Conservation (phyloP, 2,888 invertebrate genomes). For the Synanthedon myopaeformis region DNA sequence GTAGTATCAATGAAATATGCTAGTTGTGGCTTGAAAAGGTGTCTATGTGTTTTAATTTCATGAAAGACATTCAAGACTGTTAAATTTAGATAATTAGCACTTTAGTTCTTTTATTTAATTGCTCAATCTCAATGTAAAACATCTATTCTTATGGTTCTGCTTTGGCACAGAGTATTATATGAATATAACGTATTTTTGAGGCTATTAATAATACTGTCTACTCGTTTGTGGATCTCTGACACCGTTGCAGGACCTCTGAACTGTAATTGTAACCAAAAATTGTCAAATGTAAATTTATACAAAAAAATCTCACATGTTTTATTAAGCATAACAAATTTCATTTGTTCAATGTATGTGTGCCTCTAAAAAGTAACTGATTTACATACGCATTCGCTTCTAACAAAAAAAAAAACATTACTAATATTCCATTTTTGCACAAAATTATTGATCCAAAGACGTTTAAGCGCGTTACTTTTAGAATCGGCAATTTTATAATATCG, state of each 20-base stretch:
- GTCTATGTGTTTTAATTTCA: not conserved
- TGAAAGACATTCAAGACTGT: not conserved
- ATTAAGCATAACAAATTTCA: too few species aligned
- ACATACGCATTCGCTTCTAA: too few species aligned
- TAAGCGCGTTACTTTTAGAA: too few species aligned
- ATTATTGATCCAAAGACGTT: too few species aligned
- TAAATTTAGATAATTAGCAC: not conserved
- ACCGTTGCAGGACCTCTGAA: slow-evolving; percentile 20
- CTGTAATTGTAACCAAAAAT: too few species aligned
- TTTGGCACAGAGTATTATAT: not conserved
- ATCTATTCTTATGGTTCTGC: not conserved
- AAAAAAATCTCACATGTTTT: too few species aligned
- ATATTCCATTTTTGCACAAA: too few species aligned
- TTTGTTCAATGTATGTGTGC: too few species aligned
- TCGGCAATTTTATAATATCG: too few species aligned
- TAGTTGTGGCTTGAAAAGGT: not conserved
- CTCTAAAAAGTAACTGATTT: too few species aligned
- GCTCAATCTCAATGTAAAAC: not conserved
- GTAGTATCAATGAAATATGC: not conserved
- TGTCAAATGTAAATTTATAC: too few species aligned
- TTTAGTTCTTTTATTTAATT: not conserved
- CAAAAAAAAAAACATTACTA: too few species aligned
- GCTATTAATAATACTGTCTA: slow-evolving; percentile 32
- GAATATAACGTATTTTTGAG: slow-evolving; percentile 17
- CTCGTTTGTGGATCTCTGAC: slow-evolving; percentile 34